These are phyloP conservation scores for Lochmaea capreae DNA, from an alignment of 2,888 invertebrate species.

Conservation along the genomic window DNA sequence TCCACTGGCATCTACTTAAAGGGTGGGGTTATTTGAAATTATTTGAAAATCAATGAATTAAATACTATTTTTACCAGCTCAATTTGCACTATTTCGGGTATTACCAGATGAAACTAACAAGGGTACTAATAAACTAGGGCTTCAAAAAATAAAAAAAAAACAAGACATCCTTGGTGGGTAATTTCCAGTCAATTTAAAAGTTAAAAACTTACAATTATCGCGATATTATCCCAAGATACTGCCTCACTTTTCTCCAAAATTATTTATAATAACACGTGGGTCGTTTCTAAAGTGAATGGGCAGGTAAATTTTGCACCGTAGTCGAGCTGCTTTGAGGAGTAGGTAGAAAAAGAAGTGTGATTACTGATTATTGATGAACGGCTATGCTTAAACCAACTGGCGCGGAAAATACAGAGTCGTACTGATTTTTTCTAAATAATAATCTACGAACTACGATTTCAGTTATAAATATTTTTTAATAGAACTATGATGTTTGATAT, in stretches of 20 bases:
- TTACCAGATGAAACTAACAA: conserved; percentile 4
- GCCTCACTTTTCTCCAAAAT: conserved; percentile 40
- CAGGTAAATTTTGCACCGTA: conserved; percentile 41
- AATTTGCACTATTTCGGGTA: not conserved
- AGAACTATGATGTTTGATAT: not conserved
- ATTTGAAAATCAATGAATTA: no score
- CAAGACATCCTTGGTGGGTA: conserved; percentile 8
- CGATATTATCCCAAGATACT: conserved; percentile 42
- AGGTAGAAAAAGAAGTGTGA: conserved; percentile 12
- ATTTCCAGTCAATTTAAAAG: conserved; percentile 36
- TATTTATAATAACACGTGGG: conserved; percentile 46
- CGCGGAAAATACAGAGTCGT: conserved; percentile 12
- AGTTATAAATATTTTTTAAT: no score
- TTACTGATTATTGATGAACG: conserved; percentile 15
- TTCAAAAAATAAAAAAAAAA: conserved; percentile 7
- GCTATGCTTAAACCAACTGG: conserved; percentile 24
- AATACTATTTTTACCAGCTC: no score
- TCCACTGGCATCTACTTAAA: no score
- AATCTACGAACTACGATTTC: no score
- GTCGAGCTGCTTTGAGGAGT: not conserved
- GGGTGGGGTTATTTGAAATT: no score
- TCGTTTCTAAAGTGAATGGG: conserved; percentile 28
- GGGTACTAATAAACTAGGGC: conserved; percentile 11
- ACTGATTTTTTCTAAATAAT: not conserved
- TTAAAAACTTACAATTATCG: conserved; percentile 40